phyloP scores from a whole-genome alignment of 2,113 vertebrate species.

The Thalassoma bifasciatum region DNA sequence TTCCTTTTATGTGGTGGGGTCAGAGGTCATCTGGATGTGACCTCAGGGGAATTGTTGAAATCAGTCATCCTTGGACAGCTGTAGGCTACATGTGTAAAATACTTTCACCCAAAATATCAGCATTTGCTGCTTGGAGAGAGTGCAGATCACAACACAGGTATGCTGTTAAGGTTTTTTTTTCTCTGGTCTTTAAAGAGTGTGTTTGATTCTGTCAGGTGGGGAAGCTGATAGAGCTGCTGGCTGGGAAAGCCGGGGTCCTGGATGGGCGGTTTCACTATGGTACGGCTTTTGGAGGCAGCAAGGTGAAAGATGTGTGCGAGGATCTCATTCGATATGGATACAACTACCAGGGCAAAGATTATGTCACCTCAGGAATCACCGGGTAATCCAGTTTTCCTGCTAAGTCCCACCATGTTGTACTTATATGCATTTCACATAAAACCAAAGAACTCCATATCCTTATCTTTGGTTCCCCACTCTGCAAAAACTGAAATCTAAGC shows the following conservation, averaged over 20 bases:
- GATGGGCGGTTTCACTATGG: slow-evolving; percentile 97
- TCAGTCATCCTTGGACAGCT: slow-evolving; percentile 68
- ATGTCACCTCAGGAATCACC: slow-evolving; percentile 97
- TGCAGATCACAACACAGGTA: slow-evolving; percentile 21
- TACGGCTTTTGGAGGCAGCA: slow-evolving; percentile 97
- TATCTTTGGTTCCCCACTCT: neutral
- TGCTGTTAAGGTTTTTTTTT: slow-evolving; percentile 19
- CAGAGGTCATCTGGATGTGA: slow-evolving; percentile 73
- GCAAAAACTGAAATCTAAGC: too few species aligned
- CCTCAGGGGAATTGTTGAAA: slow-evolving; percentile 73
- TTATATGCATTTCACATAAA: neutral
- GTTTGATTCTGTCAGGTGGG: slow-evolving; percentile 86
- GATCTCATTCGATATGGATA: slow-evolving; percentile 97
- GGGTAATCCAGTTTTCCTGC: slow-evolving; percentile 83
- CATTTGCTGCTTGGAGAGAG: slow-evolving; percentile 23
- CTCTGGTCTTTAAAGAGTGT: neutral
- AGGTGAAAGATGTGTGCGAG: slow-evolving; percentile 98
- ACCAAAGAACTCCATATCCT: neutral
- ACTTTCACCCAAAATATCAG: slow-evolving; percentile 45
- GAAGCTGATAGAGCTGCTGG: slow-evolving; percentile 95
- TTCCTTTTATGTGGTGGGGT: slow-evolving; percentile 80
- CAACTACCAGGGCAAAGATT: slow-evolving; percentile 98
- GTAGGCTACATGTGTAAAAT: slow-evolving; percentile 65
- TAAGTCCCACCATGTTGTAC: neutral
- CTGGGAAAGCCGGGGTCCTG: slow-evolving; percentile 95